Percentiles rank a stretch among this genome's conserved stretches.
Conservation (phyloP, 1,140 invertebrate genomes). For the Aphaenogaster rudis region DNA sequence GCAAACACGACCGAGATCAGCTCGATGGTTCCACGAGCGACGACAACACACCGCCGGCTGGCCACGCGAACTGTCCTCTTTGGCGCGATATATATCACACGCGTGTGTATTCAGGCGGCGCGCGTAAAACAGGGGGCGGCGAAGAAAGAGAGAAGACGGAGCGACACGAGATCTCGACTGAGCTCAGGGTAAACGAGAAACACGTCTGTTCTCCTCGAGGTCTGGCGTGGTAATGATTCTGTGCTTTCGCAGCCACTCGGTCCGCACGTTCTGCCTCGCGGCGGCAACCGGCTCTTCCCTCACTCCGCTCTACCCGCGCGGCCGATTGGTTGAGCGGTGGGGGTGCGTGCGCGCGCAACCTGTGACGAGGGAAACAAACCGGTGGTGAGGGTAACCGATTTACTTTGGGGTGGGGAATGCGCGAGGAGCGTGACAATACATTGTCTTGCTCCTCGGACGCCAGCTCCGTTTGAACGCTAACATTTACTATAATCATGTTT, state of each 20-base stretch:
- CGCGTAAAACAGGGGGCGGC: slow-evolving; percentile 27
- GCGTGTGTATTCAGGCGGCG: slow-evolving; percentile 49
- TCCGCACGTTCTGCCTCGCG: slow-evolving; percentile 72
- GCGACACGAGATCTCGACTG: slow-evolving; percentile 84
- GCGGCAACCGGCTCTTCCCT: slow-evolving; percentile 61
- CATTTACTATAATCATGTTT: slow-evolving; percentile 50
- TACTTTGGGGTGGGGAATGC: slow-evolving; percentile 45
- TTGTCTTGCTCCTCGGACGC: slow-evolving; percentile 69
- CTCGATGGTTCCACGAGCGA: background rate
- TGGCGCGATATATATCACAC: slow-evolving; percentile 67
- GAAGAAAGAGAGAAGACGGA: slow-evolving; percentile 42
- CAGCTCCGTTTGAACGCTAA: slow-evolving; percentile 56
- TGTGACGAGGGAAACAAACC: slow-evolving; percentile 48
- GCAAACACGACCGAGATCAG: slow-evolving; percentile 4
- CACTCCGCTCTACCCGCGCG: slow-evolving; percentile 44
- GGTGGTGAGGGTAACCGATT: slow-evolving; percentile 39
- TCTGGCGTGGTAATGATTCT: slow-evolving; percentile 86
- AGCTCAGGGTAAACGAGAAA: slow-evolving; percentile 81
- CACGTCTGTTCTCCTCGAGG: slow-evolving; percentile 85
- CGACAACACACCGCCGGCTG: background rate
- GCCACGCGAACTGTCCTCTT: slow-evolving; percentile 56
- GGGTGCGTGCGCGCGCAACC: slow-evolving; percentile 62
- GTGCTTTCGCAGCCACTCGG: slow-evolving; percentile 78
- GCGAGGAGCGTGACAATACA: slow-evolving; percentile 57
- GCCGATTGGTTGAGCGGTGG: slow-evolving; percentile 63